Evolutionary conservation across 2,113 vertebrate genomes (phyloP), one percentile per base, ranked within the genome.

Genomic region (Caretta caretta): DNA sequence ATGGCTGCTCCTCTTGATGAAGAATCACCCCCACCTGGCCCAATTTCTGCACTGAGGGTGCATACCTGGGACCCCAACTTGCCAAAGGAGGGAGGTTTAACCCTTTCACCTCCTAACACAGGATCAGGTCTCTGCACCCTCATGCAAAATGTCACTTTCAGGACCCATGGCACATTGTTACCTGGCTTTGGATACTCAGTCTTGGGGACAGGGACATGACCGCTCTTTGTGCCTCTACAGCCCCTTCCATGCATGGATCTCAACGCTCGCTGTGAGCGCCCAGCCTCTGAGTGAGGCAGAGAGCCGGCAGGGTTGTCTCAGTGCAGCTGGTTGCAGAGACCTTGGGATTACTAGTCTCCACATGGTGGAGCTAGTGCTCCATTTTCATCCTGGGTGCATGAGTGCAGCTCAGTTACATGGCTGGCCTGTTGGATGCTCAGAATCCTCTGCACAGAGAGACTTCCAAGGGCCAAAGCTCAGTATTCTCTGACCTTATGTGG

Each of bases 241-340:
- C 35, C 65, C 20, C 2, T 20, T 38, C 65, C 65, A 2, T 69
- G 35, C 35, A n/a, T 6, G 16, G 65, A 20, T 38, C 65, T 38
- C n/a, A 38, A 38, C 22, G 19, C n/a, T 11, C 1, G 9, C 8
- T 9, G n/a, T 2, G 20, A 72, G n/a, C n/a, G 20, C 35, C 6
- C 16, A n/a, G 1, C 17, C 65, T 38, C 9, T 72, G 65, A n/a
- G n/a, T 5, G 19, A 72, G 16, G 19, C n/a, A 10, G 35, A 72
- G 65, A 72, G 65, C 35, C 4, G 9, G 65, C 2, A 10, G 8
- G 2, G 2, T 20, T n/a, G 17, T 72, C 19, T 72, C 35, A 5
- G 5, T 72, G 35, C 9, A 10, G 8, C 19, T 72, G 8, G n/a
- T 72, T n/a, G 1, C 2, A 1, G 65, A 38, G n/a, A 20, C 19